Evolutionary conservation across 2,113 vertebrate genomes (phyloP), one percentile per base, ranked within the genome.

Genomic region (Trogon surrucura): DNA sequence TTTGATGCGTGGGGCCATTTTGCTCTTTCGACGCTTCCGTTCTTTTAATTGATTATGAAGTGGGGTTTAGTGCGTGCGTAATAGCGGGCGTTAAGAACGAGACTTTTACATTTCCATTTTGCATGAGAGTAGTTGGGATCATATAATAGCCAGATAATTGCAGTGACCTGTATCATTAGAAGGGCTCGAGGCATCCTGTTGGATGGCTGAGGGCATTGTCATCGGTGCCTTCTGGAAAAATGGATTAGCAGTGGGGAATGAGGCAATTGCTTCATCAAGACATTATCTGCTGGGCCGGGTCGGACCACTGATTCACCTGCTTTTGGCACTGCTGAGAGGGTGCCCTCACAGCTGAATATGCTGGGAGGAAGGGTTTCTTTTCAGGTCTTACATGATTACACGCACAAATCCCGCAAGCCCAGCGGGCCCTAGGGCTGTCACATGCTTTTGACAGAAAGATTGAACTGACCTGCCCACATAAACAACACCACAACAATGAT

Each of bases 401-500:
- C 1, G 1, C 13, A 56, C 72, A 70, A 73, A 67, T 30, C 50
- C 4, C 62, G 80, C 29, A 15, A 73, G 25, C 38, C 38, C 85
- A 61, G 70, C 15, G 3, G 50, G 48, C 53, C 30, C 48, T 9
- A 12, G 34, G 60, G 71, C 0, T 15, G 0, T 44, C 0, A 8
- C 0, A 4, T 15, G n/a, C 61, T 41, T 75, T 32, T 4, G 32
- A 8, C 25, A 47, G 65, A 64, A 41, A 16, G 26, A 2, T 32
- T 5, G 69, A 8, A 96, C 98, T 98, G 97, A 99, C 99, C 99
- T 96, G 99, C 99, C 99, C 99, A 99, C 99, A 99, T 99, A 94
- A 99, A 98, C 93, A 99, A 97, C 96, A 99, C 99, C 97, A 99
- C 99, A 0, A 99, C 98, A 16, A 99, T 99, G 97, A 99, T 99